Evolutionary conservation across 1,140 invertebrate species (phyloP).

Genomic region (Nephotettix cincticeps): DNA sequence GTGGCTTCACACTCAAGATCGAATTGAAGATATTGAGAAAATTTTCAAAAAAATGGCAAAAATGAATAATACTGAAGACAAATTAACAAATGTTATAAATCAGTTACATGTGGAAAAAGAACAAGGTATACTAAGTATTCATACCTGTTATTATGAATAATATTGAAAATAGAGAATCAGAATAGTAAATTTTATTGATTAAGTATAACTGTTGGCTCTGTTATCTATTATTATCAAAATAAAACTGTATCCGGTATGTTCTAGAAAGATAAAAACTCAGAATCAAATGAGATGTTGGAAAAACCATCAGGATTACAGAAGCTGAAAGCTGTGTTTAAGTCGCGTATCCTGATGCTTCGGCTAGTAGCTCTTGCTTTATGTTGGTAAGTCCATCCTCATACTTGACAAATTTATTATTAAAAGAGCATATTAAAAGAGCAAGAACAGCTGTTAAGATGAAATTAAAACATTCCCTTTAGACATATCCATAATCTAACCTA

Average conservation of each 20-base stretch:
- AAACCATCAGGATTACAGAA: not conserved
- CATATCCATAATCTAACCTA: too few relatives aligned
- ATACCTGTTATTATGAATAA: too few relatives aligned
- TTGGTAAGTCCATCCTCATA: too few relatives aligned
- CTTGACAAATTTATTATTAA: too few relatives aligned
- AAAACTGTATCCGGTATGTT: not conserved
- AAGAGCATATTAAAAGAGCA: too few relatives aligned
- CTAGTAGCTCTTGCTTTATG: not conserved
- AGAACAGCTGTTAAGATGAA: too few relatives aligned
- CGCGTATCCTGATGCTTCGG: not conserved
- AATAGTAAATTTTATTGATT: too few relatives aligned
- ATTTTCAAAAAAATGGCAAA: not conserved
- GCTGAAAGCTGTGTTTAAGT: not conserved
- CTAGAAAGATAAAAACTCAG: not conserved
- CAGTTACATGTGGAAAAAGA: too few relatives aligned
- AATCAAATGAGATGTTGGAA: not conserved
- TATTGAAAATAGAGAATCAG: too few relatives aligned
- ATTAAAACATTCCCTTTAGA: too few relatives aligned
- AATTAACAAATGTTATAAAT: not conserved
- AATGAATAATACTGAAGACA: slow-evolving; percentile 2
- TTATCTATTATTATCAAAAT: not conserved
- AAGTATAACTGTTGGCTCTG: too few relatives aligned
- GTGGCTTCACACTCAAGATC: not conserved
- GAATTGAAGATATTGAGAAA: not conserved
- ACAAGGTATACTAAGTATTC: too few relatives aligned